phyloP scores from a whole-genome alignment of 1,140 invertebrate genomes.

The Cydia strobilella region DNA sequence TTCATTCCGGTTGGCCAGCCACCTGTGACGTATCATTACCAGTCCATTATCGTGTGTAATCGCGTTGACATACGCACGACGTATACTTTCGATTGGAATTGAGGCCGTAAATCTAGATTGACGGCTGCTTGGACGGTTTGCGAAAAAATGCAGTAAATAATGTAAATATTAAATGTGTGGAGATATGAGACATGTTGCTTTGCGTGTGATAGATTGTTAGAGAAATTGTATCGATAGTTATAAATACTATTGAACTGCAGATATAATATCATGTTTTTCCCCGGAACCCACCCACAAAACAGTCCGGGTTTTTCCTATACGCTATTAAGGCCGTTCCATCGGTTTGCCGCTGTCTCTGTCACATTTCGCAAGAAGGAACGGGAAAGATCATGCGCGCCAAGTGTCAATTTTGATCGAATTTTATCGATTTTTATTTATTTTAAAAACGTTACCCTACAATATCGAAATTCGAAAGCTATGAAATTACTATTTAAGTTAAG shows the following conservation, averaged over 20 bases:
- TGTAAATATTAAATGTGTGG: neutral
- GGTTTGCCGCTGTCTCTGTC: too few relatives aligned
- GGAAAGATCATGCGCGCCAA: too few relatives aligned
- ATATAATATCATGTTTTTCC: neutral
- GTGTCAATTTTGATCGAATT: too few relatives aligned
- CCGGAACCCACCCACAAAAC: neutral
- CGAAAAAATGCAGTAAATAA: neutral
- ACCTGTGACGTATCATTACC: constrained; percentile 46
- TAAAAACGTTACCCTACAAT: too few relatives aligned
- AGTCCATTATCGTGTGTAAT: constrained; percentile 22
- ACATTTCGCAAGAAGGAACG: too few relatives aligned
- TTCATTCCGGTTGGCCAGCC: constrained; percentile 48
- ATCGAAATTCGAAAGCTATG: too few relatives aligned
- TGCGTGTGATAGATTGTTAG: neutral
- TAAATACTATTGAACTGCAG: neutral
- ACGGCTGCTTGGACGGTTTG: neutral
- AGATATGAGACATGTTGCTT: neutral
- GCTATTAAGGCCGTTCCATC: too few relatives aligned
- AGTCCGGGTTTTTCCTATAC: too few relatives aligned
- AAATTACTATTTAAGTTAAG: too few relatives aligned
- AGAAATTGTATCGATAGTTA: neutral
- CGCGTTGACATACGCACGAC: constrained; percentile 8
- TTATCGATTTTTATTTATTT: too few relatives aligned
- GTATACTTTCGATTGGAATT: neutral
- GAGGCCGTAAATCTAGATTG: neutral